Evolutionary conservation across 1,140 invertebrate species (phyloP).

Genomic region (Kradibia gibbosae): DNA sequence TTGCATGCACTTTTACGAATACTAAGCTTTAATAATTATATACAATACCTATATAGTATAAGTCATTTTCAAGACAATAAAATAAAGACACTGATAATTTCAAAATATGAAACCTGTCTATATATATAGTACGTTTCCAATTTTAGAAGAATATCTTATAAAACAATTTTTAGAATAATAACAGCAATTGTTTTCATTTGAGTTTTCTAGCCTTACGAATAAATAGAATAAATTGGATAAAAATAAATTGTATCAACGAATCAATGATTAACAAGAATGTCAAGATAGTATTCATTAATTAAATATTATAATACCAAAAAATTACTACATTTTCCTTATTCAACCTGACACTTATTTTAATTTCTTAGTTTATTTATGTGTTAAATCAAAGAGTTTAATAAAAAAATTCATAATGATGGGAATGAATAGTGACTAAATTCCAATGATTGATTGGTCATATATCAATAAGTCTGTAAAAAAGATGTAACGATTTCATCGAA

Average conservation of each 20-base stretch:
- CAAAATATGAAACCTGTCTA: constrained; percentile 8
- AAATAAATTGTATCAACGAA: constrained; percentile 30
- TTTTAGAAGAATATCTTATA: constrained; percentile 30
- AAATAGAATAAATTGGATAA: constrained; percentile 22
- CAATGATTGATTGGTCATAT: too few relatives aligned
- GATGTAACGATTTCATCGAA: too few relatives aligned
- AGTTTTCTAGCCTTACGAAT: constrained; percentile 27
- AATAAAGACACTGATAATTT: constrained; percentile 15
- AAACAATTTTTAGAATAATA: constrained; percentile 28
- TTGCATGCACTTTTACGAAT: neutral
- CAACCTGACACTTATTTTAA: too few relatives aligned
- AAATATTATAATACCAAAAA: constrained; percentile 25
- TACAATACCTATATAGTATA: neutral
- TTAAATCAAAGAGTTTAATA: too few relatives aligned
- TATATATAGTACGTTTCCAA: neutral
- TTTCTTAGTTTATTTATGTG: too few relatives aligned
- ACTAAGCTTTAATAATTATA: neutral
- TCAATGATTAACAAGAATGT: constrained; percentile 22
- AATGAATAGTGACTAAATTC: constrained; percentile 38
- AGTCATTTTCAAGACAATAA: neutral
- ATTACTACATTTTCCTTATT: too few relatives aligned
- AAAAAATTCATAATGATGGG: neutral
- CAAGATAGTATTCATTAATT: too few relatives aligned
- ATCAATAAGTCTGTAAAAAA: too few relatives aligned
- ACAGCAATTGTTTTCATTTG: constrained; percentile 4